phyloP scores from a whole-genome alignment of 2,888 invertebrate genomes.

The Caenorhabditis sinica region DNA sequence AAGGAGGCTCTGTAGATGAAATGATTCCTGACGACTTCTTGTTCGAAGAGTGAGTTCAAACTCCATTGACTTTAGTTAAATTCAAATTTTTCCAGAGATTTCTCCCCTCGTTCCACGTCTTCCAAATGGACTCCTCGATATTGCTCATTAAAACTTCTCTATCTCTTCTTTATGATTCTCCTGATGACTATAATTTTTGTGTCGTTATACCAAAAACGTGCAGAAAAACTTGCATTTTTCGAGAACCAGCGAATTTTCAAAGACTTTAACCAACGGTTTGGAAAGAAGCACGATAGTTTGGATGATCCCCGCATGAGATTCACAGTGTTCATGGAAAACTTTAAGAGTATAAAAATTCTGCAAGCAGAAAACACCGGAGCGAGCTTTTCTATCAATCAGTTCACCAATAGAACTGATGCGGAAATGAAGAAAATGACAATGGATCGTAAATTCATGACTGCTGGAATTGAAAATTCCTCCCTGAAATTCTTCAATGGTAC shows the following conservation, averaged over 20 bases:
- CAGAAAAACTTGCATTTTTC: neutral
- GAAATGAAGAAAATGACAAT: neutral
- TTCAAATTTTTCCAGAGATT: no score
- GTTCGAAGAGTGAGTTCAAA: no score
- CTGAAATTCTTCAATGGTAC: neutral
- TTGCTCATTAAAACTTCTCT: neutral
- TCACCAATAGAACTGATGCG: neutral
- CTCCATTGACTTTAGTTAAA: no score
- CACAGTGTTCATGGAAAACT: neutral
- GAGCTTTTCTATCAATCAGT: neutral
- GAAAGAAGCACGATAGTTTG: neutral
- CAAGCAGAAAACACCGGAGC: neutral
- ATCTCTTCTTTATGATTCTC: neutral
- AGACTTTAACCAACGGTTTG: neutral
- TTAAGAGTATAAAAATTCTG: neutral
- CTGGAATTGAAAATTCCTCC: neutral
- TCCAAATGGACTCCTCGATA: neutral
- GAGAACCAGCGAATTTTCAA: neutral
- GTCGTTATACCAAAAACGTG: neutral
- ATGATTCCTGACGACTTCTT: no score
- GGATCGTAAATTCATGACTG: neutral
- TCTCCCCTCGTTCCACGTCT: neutral
- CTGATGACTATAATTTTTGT: neutral
- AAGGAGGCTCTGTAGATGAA: no score
- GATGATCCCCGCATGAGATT: neutral